A percentile compares a stretch with the other conserved stretches of the same genome.
phyloP scores from a whole-genome alignment of 1,140 invertebrate genomes.

The Aphelenchoides besseyi region DNA sequence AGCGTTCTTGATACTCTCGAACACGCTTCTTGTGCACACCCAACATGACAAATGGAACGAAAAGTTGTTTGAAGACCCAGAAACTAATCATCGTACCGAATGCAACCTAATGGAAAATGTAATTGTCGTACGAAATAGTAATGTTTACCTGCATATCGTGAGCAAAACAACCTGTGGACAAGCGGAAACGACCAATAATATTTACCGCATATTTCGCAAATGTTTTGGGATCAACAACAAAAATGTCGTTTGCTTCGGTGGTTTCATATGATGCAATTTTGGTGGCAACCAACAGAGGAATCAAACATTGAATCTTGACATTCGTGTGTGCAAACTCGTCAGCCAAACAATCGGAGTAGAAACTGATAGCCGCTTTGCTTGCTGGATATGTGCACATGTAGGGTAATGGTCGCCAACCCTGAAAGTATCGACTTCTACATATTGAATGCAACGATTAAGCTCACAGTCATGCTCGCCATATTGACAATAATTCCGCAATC shows the following conservation, averaged over 20 bases:
- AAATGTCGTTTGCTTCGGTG: constrained; percentile 55
- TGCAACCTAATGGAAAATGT: constrained; percentile 37
- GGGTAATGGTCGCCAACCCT: constrained; percentile 59
- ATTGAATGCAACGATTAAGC: constrained; percentile 62
- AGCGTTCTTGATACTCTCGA: constrained; percentile 32
- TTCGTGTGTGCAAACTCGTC: constrained; percentile 60
- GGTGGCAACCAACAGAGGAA: constrained; percentile 59
- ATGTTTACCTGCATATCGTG: constrained; percentile 57
- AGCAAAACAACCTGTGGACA: constrained; percentile 56
- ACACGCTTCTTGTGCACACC: constrained; percentile 51
- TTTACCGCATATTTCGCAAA: constrained; percentile 56
- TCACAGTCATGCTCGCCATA: constrained; percentile 78
- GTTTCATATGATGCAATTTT: constrained; percentile 60
- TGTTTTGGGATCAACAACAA: constrained; percentile 53
- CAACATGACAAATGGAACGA: constrained; percentile 58
- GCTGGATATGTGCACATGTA: constrained; percentile 62
- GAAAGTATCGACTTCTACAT: constrained; percentile 17
- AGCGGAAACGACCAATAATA: constrained; percentile 50
- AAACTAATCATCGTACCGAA: constrained; percentile 56
- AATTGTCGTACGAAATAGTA: not conserved
- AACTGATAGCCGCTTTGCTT: constrained; percentile 59
- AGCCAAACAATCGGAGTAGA: constrained; percentile 54
- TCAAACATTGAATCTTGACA: constrained; percentile 61
- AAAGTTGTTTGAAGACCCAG: constrained; percentile 55
- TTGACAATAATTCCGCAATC: constrained; percentile 85